A percentile compares a stretch with the other conserved stretches of the same genome.
Conservation (phyloP, 2,888 invertebrate genomes). For the Eremobia ochroleuca region DNA sequence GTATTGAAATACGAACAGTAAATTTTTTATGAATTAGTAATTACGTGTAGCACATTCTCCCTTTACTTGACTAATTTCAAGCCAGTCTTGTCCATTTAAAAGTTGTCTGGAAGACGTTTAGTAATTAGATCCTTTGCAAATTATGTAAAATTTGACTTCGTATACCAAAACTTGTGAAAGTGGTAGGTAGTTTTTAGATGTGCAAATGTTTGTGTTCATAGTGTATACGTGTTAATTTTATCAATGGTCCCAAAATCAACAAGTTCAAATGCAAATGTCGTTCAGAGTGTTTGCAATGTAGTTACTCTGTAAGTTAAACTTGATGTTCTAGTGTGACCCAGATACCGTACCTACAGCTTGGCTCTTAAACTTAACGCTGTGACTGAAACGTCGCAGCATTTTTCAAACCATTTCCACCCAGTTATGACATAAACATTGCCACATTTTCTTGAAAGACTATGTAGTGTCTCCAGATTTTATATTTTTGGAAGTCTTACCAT, state of each 20-base stretch:
- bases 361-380: conserved; percentile 41
- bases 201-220: background rate
- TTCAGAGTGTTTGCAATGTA: conserved; percentile 45
- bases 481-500: background rate
- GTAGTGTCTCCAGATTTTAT: conserved; percentile 35
- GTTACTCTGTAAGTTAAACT: conserved; percentile 36
- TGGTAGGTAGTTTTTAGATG: background rate
- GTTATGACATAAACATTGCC: conserved; percentile 46
- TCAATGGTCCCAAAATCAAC: conserved; percentile 38
- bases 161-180: background rate
- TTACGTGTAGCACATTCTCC: background rate
- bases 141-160: background rate
- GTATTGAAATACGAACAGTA: background rate
- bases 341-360: conserved; percentile 21
- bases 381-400: conserved; percentile 43
- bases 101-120: conserved; percentile 26
- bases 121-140: background rate
- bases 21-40: background rate
- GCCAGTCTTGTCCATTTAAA: background rate
- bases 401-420: conserved; percentile 64
- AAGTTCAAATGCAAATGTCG: conserved; percentile 52
- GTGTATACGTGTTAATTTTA: conserved; percentile 25
- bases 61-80: conserved; percentile 2
- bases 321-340: conserved; percentile 44
- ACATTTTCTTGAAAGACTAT: conserved; percentile 50